Conservation (phyloP, 2,797 vertebrate genomes). For the Pantherophis alleghaniensis region DNA sequence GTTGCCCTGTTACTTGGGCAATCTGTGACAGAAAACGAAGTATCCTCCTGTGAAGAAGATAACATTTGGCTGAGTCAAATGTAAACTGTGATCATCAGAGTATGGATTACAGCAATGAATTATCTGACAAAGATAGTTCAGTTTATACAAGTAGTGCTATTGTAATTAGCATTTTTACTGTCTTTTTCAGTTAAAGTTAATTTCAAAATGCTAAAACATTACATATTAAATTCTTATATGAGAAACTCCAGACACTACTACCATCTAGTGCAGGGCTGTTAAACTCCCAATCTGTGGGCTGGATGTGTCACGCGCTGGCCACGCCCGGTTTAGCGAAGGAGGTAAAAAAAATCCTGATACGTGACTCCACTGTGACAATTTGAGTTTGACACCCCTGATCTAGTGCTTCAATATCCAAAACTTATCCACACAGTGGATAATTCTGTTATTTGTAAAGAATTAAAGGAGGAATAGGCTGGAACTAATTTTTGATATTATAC, state of each 20-base stretch:
- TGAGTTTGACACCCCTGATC: not conserved
- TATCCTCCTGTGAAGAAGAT: constrained; percentile 66
- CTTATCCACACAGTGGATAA: not conserved
- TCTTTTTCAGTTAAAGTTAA: not conserved
- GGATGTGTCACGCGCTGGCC: fast-evolving
- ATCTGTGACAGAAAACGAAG: constrained; percentile 72
- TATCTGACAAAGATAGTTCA: not conserved
- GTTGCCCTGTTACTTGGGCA: constrained; percentile 74
- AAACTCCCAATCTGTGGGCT: fast-evolving
- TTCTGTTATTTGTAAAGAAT: not conserved
- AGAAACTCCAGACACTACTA: not conserved
- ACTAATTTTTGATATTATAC: not conserved
- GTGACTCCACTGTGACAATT: no score
- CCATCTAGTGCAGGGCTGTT: not conserved
- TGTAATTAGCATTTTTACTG: not conserved
- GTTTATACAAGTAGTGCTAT: not conserved
- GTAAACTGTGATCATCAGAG: not conserved
- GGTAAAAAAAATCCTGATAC: no score
- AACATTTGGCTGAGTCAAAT: not conserved
- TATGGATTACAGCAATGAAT: not conserved
- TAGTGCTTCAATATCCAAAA: not conserved
- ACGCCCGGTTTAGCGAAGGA: no score
- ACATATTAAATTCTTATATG: no score
- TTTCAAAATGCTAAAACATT: not conserved
- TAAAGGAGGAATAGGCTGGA: not conserved